These are phyloP conservation scores for Petrophora chlorosata DNA, from an alignment of 2,888 invertebrate species.

Conservation along the genomic window DNA sequence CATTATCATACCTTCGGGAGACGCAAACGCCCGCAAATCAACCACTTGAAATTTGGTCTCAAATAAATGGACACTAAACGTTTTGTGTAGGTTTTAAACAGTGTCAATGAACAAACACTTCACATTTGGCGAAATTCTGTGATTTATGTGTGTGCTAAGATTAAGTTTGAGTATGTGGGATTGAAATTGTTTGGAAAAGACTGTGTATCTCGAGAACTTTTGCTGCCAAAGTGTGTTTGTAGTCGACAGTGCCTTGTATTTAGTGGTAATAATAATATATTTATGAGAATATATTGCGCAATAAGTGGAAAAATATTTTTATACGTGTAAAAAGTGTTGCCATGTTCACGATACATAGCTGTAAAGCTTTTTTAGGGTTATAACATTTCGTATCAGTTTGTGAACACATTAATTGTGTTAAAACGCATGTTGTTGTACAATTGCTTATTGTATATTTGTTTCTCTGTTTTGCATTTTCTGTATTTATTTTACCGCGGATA, in stretches of 20 bases:
- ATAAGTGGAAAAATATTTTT: conserved; percentile 78
- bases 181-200: conserved; percentile 53
- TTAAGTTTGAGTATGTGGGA: conserved; percentile 56
- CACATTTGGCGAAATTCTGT: conserved; percentile 80
- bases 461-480: conserved; percentile 36
- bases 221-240: conserved; percentile 85
- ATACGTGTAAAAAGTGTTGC: conserved; percentile 81
- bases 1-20: conserved; percentile 86
- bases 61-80: conserved; percentile 55
- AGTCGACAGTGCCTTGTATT: conserved; percentile 82
- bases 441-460: conserved; percentile 12
- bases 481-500: conserved; percentile 10
- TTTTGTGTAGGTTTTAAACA: conserved; percentile 58
- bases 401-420: conserved; percentile 2
- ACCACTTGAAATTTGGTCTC: conserved; percentile 71
- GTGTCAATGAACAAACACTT: conserved; percentile 78
- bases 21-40: conserved; percentile 63
- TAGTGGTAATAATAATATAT: conserved; percentile 73
- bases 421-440: neutral
- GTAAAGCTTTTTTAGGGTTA: conserved; percentile 48
- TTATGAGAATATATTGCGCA: conserved; percentile 78
- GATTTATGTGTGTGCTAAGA: conserved; percentile 69
- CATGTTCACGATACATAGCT: conserved; percentile 74
- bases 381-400: conserved; percentile 1
- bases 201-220: conserved; percentile 63